phyloP scores from a whole-genome alignment of 1,140 invertebrate genomes.

The Batillaria attramentaria region DNA sequence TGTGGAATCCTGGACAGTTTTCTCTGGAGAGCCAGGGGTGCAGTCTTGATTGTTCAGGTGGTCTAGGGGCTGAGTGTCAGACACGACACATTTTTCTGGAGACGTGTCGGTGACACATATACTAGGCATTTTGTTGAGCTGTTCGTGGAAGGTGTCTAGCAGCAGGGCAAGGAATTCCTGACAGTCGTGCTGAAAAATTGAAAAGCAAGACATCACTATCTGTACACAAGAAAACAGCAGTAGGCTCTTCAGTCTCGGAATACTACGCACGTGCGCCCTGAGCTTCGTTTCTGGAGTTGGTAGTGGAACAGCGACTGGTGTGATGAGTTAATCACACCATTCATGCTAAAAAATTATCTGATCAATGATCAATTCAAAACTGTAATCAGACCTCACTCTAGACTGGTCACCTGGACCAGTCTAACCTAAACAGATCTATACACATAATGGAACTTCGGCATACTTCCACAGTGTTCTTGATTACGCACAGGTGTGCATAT shows the following conservation, averaged over 20 bases:
- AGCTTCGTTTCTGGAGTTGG: background rate
- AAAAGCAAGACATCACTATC: conserved; percentile 19
- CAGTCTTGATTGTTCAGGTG: conserved; percentile 26
- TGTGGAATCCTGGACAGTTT: background rate
- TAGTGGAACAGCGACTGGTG: too few species aligned
- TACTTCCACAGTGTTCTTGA: too few species aligned
- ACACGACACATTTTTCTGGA: background rate
- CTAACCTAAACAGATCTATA: too few species aligned
- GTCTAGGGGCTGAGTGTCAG: background rate
- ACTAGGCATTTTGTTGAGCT: conserved; percentile 74
- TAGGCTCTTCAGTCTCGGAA: background rate
- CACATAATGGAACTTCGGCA: too few species aligned
- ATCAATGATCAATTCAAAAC: too few species aligned
- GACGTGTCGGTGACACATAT: conserved; percentile 18
- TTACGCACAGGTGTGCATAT: too few species aligned
- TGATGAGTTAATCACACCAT: too few species aligned
- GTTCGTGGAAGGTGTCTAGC: conserved; percentile 80
- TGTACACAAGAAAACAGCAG: background rate
- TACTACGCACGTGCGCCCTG: background rate
- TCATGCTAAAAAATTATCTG: too few species aligned
- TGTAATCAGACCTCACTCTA: too few species aligned
- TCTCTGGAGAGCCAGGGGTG: too few species aligned
- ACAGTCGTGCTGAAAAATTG: conserved; percentile 78
- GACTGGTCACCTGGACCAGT: too few species aligned
- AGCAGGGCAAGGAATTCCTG: conserved; percentile 82